Base-by-base conservation (phyloP, 2,797 vertebrate genomes). In the Sus cebifrons region DNA sequence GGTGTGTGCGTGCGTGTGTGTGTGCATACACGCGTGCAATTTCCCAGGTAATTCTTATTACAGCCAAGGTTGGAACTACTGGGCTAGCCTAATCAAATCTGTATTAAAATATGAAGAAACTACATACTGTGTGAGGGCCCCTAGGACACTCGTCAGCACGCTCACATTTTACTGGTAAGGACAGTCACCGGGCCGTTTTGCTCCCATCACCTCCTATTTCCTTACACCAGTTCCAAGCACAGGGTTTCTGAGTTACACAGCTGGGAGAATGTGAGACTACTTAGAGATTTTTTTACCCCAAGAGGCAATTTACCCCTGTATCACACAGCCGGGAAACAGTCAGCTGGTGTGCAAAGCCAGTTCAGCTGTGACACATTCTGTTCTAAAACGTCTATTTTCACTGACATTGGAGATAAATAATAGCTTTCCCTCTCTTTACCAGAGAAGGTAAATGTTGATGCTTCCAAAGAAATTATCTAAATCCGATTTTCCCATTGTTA, bases 401-500 rank as follows among this genome's bases (percentile, higher is more conserved):
- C 9, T 58, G n/a, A 36, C 68, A 75, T 40, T 87, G 52, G 40
- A 95, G 60, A 70, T 75, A 88, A 44, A 79, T 71, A 75, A 81
- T 40, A 95, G 10, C 10, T 10, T 5, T 62, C 10, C 8, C 17
- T 78, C 5, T 27, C 17, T 78, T 71, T 56, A 78, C 20, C 23
- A 14, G 2, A 56, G 18, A 92, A 1, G 18, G 25, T 78, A 82
- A 94, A 54, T 32, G 12, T 20, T n/a, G 29, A 79, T 40, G 44
- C 8, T 14, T 86, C 67, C 12, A 70, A 95, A 88, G 84, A 95
- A 78, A 40, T 87, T 21, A 86, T 81, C 9, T n/a, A 92, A 95
- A 67, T 64, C 67, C 78, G 77, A 27, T 6, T 62, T 93, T 92
- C 89, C 32, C n/a, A 21, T 11, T 52, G 40, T 60, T 56, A 65